Conservation (phyloP, 1,140 invertebrate species). For the Magallana ariakensis region DNA sequence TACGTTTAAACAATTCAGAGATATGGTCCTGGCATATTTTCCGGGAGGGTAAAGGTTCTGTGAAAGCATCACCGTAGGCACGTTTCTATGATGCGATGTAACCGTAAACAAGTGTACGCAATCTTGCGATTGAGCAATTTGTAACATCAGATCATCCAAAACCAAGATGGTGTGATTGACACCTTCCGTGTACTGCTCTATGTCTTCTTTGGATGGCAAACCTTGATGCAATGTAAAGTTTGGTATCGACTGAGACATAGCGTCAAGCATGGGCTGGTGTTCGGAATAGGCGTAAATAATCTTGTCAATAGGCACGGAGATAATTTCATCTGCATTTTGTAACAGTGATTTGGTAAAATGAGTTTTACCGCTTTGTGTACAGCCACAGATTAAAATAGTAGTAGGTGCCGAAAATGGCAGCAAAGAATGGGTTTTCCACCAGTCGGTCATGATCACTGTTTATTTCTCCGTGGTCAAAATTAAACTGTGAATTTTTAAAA, state of each 20-base stretch:
- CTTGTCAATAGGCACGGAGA: conserved; percentile 20
- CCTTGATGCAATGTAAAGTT: conserved; percentile 47
- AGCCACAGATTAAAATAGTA: conserved; percentile 45
- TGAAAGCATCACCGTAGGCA: conserved; percentile 37
- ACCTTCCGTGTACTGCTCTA: conserved; percentile 29
- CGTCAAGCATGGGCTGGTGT: conserved; percentile 51
- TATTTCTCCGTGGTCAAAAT: not conserved
- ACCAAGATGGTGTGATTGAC: conserved; percentile 3
- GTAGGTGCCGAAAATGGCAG: conserved; percentile 46
- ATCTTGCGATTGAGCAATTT: conserved; percentile 31
- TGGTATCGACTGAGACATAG: conserved; percentile 44
- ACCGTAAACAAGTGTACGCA: conserved; percentile 30
- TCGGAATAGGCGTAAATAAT: conserved; percentile 52
- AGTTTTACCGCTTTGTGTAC: conserved; percentile 53
- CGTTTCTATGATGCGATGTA: conserved; percentile 40
- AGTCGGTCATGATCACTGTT: not conserved
- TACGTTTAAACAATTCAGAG: conserved; percentile 51
- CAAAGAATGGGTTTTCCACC: conserved; percentile 36
- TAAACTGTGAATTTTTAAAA: not conserved
- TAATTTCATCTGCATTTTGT: conserved; percentile 42
- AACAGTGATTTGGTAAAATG: conserved; percentile 41
- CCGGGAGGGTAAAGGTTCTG: conserved; percentile 50
- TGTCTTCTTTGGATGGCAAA: conserved; percentile 41
- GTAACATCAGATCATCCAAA: conserved; percentile 37
- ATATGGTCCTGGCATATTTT: conserved; percentile 52